phyloP scores from a whole-genome alignment of 2,888 invertebrate species.

The Tetranychus piercei region DNA sequence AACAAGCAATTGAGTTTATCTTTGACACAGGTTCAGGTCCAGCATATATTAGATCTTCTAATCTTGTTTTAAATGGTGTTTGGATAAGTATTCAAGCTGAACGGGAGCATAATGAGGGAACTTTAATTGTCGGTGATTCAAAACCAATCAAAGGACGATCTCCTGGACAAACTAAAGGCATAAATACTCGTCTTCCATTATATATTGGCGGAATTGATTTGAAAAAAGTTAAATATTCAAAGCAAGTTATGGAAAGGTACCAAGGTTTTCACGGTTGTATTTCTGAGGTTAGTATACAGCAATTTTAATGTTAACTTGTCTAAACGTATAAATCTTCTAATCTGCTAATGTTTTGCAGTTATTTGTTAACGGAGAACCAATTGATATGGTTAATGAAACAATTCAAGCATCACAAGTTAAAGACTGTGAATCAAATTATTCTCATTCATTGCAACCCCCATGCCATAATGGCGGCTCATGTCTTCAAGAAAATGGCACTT shows the following conservation, averaged over 20 bases:
- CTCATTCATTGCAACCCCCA: background rate
- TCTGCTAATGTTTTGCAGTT: background rate
- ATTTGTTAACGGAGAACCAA: background rate
- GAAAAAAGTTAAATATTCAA: slow-evolving; percentile 34
- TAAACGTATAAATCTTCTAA: background rate
- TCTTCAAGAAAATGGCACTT: background rate
- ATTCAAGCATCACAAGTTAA: background rate
- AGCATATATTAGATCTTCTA: slow-evolving; percentile 37
- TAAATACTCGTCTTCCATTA: slow-evolving; percentile 59
- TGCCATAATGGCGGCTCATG: background rate
- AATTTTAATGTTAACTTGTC: background rate
- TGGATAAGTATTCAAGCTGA: slow-evolving; percentile 59
- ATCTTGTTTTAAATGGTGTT: slow-evolving; percentile 36
- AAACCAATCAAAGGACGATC: slow-evolving; percentile 43
- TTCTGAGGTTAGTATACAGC: slow-evolving; percentile 32
- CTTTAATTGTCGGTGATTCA: slow-evolving; percentile 52
- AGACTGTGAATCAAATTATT: slow-evolving; percentile 1
- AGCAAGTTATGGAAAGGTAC: background rate
- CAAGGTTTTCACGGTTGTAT: slow-evolving; percentile 65
- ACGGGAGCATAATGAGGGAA: slow-evolving; percentile 48
- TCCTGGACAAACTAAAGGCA: slow-evolving; percentile 42
- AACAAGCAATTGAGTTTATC: slow-evolving; percentile 59
- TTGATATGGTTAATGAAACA: background rate
- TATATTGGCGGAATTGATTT: slow-evolving; percentile 71
- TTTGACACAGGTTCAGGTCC: slow-evolving; percentile 58